Evolutionary conservation across 2,888 invertebrate species (phyloP).

Genomic region (Lithodes maja): DNA sequence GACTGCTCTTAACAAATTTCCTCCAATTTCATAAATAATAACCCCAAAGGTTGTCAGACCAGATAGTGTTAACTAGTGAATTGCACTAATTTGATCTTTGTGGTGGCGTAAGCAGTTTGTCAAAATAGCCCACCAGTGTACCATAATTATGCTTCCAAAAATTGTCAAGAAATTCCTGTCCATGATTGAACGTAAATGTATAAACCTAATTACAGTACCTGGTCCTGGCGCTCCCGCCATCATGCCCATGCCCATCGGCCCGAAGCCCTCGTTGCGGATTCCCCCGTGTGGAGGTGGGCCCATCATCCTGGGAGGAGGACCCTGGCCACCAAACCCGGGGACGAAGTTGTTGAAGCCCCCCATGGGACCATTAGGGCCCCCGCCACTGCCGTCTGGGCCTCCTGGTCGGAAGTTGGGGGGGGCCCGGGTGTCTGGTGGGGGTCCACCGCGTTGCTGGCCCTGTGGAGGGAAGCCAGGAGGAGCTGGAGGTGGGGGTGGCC

Average conservation of each 20-base stretch:
- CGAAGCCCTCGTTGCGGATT: conserved; percentile 51
- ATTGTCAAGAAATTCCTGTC: too few species aligned
- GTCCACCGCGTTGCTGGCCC: conserved; percentile 4
- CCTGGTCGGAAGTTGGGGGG: conserved; percentile 57
- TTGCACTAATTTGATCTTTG: too few species aligned
- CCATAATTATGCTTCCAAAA: too few species aligned
- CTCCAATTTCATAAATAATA: too few species aligned
- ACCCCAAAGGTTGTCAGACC: too few species aligned
- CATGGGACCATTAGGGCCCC: conserved; percentile 45
- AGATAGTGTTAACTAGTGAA: too few species aligned
- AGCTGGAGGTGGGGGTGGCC: conserved; percentile 56
- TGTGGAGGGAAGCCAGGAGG: conserved; percentile 52
- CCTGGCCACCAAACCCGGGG: conserved; percentile 41
- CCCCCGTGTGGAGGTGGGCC: conserved; percentile 32
- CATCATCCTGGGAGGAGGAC: conserved; percentile 42
- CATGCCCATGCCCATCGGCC: conserved; percentile 57
- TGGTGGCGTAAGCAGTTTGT: too few species aligned
- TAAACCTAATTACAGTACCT: too few species aligned
- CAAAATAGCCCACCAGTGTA: too few species aligned
- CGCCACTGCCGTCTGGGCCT: conserved; percentile 44
- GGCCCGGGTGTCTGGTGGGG: conserved; percentile 41
- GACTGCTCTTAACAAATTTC: too few species aligned
- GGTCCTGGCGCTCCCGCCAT: conserved; percentile 52
- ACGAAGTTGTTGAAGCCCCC: conserved; percentile 59
- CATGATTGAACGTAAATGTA: too few species aligned